Base-by-base conservation (phyloP, 1,140 invertebrate genomes). In the Lasaia peninsularis region DNA sequence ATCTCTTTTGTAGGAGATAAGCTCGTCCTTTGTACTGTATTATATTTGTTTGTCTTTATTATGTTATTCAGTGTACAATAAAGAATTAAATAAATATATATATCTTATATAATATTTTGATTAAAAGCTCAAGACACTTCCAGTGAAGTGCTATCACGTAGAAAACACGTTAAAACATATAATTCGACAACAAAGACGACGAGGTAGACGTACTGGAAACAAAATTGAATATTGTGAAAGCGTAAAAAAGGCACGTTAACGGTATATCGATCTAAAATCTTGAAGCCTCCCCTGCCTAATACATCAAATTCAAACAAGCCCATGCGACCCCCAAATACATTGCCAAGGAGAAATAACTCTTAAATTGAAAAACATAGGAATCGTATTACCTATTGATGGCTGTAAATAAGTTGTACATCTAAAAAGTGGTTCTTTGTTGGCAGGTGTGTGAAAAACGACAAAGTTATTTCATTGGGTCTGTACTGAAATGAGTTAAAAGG, bases 361-460 rank as follows among this genome's bases (percentile, higher is more conserved):
- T 35, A 52, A 53, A 37, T 21, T 7, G 5, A 32, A 28, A 14
- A 11, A 1, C 11, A 28, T 14, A 14, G 24, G 6, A 37, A 48
- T 50, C 56, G 53, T 32, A 32, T 56, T 52, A 63, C 7, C 58
- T 63, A 59, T 66, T 49, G 44, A 20, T 52, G 51, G 33, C 51
- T 50, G 56, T 54, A 67, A 60, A 61, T 62, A 56, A 63, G 62
- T 48, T 20, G 37, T 11, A 56, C 10, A 28, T 54, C 35, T 24
- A 49, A 72, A 73, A 77, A 69, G 62, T 67, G 64, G 63, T 67
- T 50, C 59, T 74, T 75, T 75, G 69, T 75, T 60, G 69, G 58
- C 63, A 77, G 70, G 71, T 80, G 67, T 70, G 71, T 56, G 50
- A 77, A 75, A 75, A 75, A 75, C 65, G 64, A 53, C 56, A 59